A percentile compares a stretch with the other conserved stretches of the same genome.
Conservation (phyloP, 2,113 vertebrate genomes). For the Clarias magur region DNA sequence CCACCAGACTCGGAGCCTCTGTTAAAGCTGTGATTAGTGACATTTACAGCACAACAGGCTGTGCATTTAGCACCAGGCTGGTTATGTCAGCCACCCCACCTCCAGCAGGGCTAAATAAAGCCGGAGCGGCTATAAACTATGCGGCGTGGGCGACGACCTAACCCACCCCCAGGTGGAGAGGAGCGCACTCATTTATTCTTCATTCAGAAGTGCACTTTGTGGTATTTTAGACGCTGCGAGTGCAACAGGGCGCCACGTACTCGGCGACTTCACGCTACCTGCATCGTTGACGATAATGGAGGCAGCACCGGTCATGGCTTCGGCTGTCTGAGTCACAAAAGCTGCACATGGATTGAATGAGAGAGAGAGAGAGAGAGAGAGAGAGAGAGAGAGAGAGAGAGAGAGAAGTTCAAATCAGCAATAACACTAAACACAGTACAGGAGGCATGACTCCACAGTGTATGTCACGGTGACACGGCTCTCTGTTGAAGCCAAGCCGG, state of each 20-base stretch:
- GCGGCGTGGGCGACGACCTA: slow-evolving; percentile 23
- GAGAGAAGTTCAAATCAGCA: background rate
- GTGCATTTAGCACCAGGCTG: slow-evolving; percentile 25
- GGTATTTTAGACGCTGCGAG: slow-evolving; percentile 30
- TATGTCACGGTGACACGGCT: background rate
- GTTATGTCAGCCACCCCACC: slow-evolving; percentile 36
- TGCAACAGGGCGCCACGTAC: background rate
- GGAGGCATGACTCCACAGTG: background rate
- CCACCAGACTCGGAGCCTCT: background rate
- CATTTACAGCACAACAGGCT: slow-evolving; percentile 42
- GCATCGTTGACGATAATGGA: slow-evolving; percentile 89
- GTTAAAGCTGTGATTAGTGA: slow-evolving; percentile 42
- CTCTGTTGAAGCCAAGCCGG: background rate
- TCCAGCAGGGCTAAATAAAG: slow-evolving; percentile 43
- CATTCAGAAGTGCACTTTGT: slow-evolving; percentile 44
- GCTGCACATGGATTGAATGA: slow-evolving; percentile 72
- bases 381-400: too few relatives aligned
- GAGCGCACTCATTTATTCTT: slow-evolving; percentile 32
- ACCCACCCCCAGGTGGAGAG: slow-evolving; percentile 31
- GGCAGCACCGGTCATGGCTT: slow-evolving; percentile 89
- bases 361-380: background rate
- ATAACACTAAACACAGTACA: background rate
- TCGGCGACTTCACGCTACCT: slow-evolving; percentile 72
- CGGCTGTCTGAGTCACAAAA: slow-evolving; percentile 84
- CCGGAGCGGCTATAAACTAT: slow-evolving; percentile 33